A percentile compares a stretch with the other conserved stretches of the same genome.
phyloP scores from a whole-genome alignment of 2,113 vertebrate species.

The Calypte anna region DNA sequence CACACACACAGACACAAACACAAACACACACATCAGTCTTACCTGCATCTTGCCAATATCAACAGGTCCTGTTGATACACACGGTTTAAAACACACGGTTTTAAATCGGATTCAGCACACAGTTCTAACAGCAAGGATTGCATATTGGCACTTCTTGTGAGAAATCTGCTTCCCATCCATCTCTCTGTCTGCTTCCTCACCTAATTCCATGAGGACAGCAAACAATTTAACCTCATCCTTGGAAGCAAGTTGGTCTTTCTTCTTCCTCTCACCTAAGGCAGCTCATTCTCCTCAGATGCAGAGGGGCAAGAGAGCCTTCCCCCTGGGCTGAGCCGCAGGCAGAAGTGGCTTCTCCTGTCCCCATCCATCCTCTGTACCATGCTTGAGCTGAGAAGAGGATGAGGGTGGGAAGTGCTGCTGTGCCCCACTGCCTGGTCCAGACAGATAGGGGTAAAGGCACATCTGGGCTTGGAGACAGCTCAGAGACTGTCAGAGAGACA shows the following conservation, averaged over 20 bases:
- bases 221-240: not conserved
- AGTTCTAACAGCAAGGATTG: not conserved
- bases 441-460: not conserved
- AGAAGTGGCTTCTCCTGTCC: not conserved
- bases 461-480: not conserved
- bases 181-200: not conserved
- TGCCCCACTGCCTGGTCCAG: not conserved
- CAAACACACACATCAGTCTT: not conserved
- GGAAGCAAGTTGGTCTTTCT: not conserved
- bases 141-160: not conserved
- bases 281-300: not conserved
- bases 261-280: not conserved
- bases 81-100: not conserved
- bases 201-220: not conserved
- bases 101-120: not conserved
- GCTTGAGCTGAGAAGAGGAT: not conserved
- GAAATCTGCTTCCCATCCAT: not conserved
- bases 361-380: not conserved
- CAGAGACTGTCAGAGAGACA: not conserved
- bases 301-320: not conserved
- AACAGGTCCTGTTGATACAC: not conserved
- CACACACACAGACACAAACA: not conserved
- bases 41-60: accelerated
- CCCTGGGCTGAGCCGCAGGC: not conserved
- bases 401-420: not conserved